A percentile compares a stretch with the other conserved stretches of the same genome.
Conservation (phyloP, 2,888 invertebrate genomes). For the Esperia sulphurella region DNA sequence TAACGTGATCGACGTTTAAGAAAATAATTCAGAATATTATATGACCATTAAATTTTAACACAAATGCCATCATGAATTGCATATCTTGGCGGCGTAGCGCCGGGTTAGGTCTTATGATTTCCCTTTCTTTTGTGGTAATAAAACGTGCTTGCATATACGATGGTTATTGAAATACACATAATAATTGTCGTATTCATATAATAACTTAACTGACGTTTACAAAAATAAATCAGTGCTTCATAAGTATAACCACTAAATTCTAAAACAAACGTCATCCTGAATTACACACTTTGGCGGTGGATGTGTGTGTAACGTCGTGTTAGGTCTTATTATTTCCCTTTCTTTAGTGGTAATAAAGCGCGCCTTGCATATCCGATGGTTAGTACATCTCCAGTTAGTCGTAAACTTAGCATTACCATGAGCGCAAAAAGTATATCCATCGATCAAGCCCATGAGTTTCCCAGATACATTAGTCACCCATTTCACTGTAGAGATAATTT, state of each 20-base stretch:
- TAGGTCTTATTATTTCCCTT: conserved; percentile 2
- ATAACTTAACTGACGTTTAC: too few relatives aligned
- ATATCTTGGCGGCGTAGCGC: neutral
- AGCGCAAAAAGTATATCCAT: conserved; percentile 34
- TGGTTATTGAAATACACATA: too few relatives aligned
- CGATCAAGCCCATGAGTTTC: conserved; percentile 27
- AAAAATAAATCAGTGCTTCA: too few relatives aligned
- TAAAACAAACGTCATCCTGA: conserved; percentile 1
- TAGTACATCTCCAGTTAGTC: conserved; percentile 27
- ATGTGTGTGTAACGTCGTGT: neutral
- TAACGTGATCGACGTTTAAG: too few relatives aligned
- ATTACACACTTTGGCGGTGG: neutral
- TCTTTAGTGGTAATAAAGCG: neutral
- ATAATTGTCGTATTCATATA: too few relatives aligned
- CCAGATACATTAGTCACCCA: conserved; percentile 25
- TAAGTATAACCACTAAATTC: too few relatives aligned
- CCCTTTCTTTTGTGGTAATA: too few relatives aligned
- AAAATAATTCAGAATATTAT: too few relatives aligned
- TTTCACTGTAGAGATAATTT: conserved; percentile 22
- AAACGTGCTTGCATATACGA: conserved; percentile 6
- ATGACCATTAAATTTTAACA: conserved; percentile 1
- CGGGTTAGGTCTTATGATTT: too few relatives aligned
- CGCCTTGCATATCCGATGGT: conserved; percentile 3
- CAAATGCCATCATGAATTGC: conserved; percentile 2
- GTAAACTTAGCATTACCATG: conserved; percentile 10